phyloP scores from a whole-genome alignment of 2,113 vertebrate species.

The Misgurnus mizolepis region DNA sequence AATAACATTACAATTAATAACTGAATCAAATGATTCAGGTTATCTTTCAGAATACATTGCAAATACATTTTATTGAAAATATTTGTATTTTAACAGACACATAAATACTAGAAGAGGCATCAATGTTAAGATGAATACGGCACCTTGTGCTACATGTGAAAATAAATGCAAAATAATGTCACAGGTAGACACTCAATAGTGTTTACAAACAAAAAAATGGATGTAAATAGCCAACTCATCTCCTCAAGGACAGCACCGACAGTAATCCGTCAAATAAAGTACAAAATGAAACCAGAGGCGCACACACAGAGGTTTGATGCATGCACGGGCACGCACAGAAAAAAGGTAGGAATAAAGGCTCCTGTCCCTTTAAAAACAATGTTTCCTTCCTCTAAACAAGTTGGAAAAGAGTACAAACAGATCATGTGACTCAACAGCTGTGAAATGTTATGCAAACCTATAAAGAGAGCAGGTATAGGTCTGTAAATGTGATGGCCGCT shows the following conservation, averaged over 20 bases:
- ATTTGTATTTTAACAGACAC: slow-evolving; percentile 16
- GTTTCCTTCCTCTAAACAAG: slow-evolving; percentile 7
- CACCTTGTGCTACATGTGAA: slow-evolving; percentile 16
- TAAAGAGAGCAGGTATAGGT: background rate
- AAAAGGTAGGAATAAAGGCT: background rate
- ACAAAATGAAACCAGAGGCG: background rate
- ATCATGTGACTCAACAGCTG: background rate
- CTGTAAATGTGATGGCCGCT: background rate
- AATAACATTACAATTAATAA: background rate
- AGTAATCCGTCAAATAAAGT: background rate
- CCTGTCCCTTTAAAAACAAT: background rate
- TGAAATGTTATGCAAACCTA: background rate
- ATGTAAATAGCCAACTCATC: background rate
- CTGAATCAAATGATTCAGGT: background rate
- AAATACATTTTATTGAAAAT: slow-evolving; percentile 39
- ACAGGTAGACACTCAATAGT: slow-evolving; percentile 8
- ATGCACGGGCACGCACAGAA: background rate
- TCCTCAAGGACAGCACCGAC: background rate
- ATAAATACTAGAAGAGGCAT: slow-evolving; percentile 25
- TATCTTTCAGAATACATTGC: background rate
- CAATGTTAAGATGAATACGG: slow-evolving; percentile 1
- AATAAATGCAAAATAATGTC: slow-evolving; percentile 22
- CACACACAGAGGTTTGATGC: background rate
- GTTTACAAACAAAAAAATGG: background rate
- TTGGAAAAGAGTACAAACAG: background rate